Conservation (phyloP, 2,888 invertebrate species). For the Apomyelois bistriatella region DNA sequence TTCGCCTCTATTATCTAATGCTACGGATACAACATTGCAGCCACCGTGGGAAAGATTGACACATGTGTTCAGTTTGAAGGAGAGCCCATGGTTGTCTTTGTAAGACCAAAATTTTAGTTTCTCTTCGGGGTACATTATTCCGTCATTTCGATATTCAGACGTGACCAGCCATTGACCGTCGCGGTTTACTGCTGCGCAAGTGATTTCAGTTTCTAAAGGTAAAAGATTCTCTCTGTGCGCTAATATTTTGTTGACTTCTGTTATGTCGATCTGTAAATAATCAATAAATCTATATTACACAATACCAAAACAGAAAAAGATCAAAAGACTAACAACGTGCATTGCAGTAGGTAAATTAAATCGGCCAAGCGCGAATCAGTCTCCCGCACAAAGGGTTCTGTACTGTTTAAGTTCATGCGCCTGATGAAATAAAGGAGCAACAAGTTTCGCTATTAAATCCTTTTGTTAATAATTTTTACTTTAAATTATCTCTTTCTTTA, state of each 20-base stretch:
- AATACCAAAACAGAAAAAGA: no score
- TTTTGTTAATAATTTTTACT: no score
- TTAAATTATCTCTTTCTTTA: no score
- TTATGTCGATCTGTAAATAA: conserved; percentile 65
- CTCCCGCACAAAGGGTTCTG: no score
- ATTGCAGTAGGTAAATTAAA: no score
- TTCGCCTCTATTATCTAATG: conserved; percentile 53
- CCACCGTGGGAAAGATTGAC: conserved; percentile 70
- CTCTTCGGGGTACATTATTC: conserved; percentile 63
- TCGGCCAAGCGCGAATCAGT: no score
- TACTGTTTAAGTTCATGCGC: no score
- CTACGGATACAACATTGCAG: conserved; percentile 57
- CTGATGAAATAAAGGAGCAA: no score
- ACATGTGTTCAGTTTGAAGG: conserved; percentile 61
- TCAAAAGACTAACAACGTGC: no score
- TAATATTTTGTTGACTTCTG: conserved; percentile 61
- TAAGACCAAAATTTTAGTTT: conserved; percentile 64
- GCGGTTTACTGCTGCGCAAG: conserved; percentile 60
- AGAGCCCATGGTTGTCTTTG: conserved; percentile 36
- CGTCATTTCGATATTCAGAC: conserved; percentile 68
- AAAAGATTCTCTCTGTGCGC: conserved; percentile 61
- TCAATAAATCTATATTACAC: no score
- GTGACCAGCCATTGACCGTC: conserved; percentile 65
- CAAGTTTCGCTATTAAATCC: no score
- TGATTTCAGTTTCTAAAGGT: conserved; percentile 67